phyloP scores from a whole-genome alignment of 2,113 vertebrate genomes.

The Hassar affinis region DNA sequence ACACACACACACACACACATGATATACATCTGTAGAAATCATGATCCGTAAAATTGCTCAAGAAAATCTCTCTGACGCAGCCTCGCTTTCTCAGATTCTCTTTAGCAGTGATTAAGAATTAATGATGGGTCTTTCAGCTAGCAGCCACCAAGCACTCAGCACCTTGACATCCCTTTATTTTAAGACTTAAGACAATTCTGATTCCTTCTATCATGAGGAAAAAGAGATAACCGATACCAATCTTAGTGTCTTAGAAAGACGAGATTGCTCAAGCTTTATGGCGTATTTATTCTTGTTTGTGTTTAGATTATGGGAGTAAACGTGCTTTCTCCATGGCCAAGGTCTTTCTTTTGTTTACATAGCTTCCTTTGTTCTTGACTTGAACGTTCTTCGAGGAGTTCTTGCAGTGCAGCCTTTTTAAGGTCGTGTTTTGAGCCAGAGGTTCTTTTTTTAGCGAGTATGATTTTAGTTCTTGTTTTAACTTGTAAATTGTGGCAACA shows the following conservation, averaged over 20 bases:
- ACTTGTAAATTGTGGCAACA: slow-evolving; percentile 41
- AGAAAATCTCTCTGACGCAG: slow-evolving; percentile 21
- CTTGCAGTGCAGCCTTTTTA: slow-evolving; percentile 65
- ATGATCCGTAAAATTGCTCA: slow-evolving; percentile 1
- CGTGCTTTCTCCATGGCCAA: slow-evolving; percentile 67
- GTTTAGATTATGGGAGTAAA: slow-evolving; percentile 62
- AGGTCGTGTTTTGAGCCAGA: slow-evolving; percentile 62
- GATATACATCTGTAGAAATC: slow-evolving; percentile 2
- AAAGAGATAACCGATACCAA: slow-evolving; percentile 63
- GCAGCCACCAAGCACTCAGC: slow-evolving; percentile 58
- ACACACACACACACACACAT: slow-evolving; percentile 1
- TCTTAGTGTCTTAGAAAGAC: slow-evolving; percentile 26
- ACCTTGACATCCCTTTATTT: slow-evolving; percentile 63
- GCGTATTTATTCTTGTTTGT: slow-evolving; percentile 72
- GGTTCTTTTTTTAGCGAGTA: slow-evolving; percentile 55
- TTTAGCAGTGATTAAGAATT: slow-evolving; percentile 21
- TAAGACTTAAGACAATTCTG: slow-evolving; percentile 48
- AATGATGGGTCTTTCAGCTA: slow-evolving; percentile 32
- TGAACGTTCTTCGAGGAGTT: slow-evolving; percentile 66
- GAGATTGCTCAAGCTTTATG: slow-evolving; percentile 39
- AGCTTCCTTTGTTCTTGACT: slow-evolving; percentile 67
- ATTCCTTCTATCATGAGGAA: slow-evolving; percentile 58
- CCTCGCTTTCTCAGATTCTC: slow-evolving; percentile 4
- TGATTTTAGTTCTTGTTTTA: slow-evolving; percentile 44
- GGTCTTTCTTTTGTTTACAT: slow-evolving; percentile 63